Conservation (phyloP, 2,113 vertebrate species). For the Uropsilus gracilis region DNA sequence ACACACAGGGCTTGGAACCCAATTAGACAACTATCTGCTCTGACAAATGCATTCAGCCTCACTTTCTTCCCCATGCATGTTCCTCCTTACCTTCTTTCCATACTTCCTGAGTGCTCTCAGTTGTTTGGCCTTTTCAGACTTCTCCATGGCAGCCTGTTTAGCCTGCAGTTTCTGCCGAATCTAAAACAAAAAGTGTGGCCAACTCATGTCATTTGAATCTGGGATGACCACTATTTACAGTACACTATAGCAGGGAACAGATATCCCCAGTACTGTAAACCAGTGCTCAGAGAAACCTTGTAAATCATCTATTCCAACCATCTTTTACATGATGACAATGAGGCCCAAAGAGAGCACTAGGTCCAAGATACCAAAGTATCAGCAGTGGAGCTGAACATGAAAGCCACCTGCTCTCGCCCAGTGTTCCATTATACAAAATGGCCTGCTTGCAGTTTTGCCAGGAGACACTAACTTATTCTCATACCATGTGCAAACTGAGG, state of each 20-base stretch:
- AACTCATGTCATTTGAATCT: not conserved
- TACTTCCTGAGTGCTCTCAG: constrained; percentile 96
- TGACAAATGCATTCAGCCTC: not conserved
- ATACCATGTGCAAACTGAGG: not conserved
- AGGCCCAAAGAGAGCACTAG: not conserved
- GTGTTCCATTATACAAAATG: not conserved
- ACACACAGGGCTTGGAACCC: not conserved
- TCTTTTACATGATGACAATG: not conserved
- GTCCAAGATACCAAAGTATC: not conserved
- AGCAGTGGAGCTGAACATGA: not conserved
- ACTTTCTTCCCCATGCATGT: not conserved
- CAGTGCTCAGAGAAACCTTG: not conserved
- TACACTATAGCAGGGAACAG: not conserved
- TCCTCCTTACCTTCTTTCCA: constrained; percentile 94
- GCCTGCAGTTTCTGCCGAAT: constrained; percentile 92
- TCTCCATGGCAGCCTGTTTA: constrained; percentile 94
- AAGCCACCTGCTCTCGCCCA: not conserved
- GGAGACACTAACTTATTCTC: not conserved
- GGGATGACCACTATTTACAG: not conserved
- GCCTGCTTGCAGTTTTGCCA: not conserved
- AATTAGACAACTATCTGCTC: not conserved
- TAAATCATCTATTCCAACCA: not conserved
- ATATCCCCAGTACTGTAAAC: not conserved
- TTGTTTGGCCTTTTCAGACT: constrained; percentile 96
- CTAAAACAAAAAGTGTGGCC: constrained; percentile 82